These are phyloP conservation scores for Atherinosoma microstoma DNA, from an alignment of 2,797 vertebrate genomes.

Conservation along the genomic window DNA sequence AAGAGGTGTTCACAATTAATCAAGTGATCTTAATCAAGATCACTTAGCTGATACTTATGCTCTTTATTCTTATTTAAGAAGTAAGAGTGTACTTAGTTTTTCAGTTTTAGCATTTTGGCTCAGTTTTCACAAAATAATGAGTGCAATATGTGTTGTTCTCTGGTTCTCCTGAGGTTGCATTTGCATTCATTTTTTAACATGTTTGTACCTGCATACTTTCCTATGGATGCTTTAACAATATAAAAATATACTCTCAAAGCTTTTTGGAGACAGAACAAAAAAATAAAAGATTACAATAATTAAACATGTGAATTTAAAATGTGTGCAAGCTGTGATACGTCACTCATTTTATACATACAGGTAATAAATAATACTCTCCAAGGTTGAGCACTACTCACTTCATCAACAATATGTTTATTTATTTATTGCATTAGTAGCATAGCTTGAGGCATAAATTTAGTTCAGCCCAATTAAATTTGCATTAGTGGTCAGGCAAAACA, in stretches of 20 bases:
- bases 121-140: not conserved
- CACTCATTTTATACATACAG: not conserved
- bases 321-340: not conserved
- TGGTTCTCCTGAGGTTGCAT: not conserved
- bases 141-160: not conserved
- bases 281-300: not conserved
- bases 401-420: constrained; percentile 7
- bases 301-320: not conserved
- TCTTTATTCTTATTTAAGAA: no score
- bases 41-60: no score
- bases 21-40: no score
- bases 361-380: not conserved
- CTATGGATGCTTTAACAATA: not conserved
- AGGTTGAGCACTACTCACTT: constrained; percentile 3
- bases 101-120: not conserved
- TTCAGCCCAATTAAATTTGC: constrained; percentile 14
- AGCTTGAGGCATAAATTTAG: not conserved
- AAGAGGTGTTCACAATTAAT: no score
- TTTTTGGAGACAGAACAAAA: not conserved
- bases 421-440: not conserved
- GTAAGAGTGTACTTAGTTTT: no score
- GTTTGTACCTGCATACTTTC: not conserved
- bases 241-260: not conserved
- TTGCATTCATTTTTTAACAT: constrained; percentile 1
- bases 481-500: constrained; percentile 3